phyloP scores from a whole-genome alignment of 2,888 invertebrate genomes.

The Ctenicera cuprea region DNA sequence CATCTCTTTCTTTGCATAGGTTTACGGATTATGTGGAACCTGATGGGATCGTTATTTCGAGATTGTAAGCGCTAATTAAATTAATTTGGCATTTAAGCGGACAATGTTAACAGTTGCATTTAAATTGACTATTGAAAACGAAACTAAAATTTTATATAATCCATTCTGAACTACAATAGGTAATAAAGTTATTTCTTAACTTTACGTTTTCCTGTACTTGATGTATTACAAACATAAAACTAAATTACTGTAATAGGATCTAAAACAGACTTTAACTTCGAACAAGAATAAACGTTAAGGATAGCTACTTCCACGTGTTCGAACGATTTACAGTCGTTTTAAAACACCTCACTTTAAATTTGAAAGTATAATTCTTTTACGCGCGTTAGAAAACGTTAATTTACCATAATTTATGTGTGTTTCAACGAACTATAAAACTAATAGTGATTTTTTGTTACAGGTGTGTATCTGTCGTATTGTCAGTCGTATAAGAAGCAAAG shows the following conservation, averaged over 20 bases:
- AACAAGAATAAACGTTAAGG: not conserved
- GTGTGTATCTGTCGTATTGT: conserved; percentile 37
- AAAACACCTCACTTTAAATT: conserved; percentile 24
- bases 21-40: not conserved
- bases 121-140: no score
- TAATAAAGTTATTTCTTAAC: not conserved
- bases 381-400: conserved; percentile 35
- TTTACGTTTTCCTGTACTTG: not conserved
- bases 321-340: conserved; percentile 27
- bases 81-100: no score
- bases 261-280: not conserved
- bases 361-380: conserved; percentile 43
- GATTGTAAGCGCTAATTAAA: no score
- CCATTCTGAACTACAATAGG: not conserved
- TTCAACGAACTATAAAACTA: conserved; percentile 8
- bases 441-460: conserved; percentile 40
- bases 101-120: no score
- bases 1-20: not conserved
- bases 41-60: not conserved
- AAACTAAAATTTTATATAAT: not conserved
- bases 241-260: not conserved
- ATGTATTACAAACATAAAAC: not conserved
- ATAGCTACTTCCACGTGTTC: conserved; percentile 28
- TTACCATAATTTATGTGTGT: conserved; percentile 33
- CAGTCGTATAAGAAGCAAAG: not conserved